phyloP scores from a whole-genome alignment of 2,797 vertebrate genomes.

The Sparidentex hasta region DNA sequence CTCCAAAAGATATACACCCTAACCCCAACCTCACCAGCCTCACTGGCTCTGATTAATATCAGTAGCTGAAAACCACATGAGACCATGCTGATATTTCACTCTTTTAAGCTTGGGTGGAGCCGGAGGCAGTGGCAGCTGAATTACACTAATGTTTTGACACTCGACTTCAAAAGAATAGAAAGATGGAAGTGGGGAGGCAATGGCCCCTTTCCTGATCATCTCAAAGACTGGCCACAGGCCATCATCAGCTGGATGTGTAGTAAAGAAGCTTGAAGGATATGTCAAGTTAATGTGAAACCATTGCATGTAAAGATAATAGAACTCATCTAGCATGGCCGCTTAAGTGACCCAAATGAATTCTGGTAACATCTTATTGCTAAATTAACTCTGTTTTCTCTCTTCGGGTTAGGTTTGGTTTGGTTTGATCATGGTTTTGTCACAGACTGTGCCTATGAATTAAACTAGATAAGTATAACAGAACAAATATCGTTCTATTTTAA shows the following conservation, averaged over 20 bases:
- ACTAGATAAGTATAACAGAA: background rate
- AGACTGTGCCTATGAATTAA: slow-evolving; percentile 15
- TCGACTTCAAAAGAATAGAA: slow-evolving; percentile 37
- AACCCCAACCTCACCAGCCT: slow-evolving; percentile 3
- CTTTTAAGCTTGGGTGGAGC: slow-evolving; percentile 41
- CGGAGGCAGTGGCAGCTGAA: slow-evolving; percentile 46
- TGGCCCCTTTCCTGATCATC: slow-evolving; percentile 38
- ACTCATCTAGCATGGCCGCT: slow-evolving; percentile 17
- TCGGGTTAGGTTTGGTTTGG: slow-evolving; percentile 13
- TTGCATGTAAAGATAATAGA: slow-evolving; percentile 44
- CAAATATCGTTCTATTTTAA: background rate
- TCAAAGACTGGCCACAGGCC: slow-evolving; percentile 47
- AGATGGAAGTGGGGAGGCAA: slow-evolving; percentile 30
- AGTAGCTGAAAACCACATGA: slow-evolving; percentile 32
- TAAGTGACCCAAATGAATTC: slow-evolving; percentile 42
- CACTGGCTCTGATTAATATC: slow-evolving; percentile 56
- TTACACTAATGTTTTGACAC: slow-evolving; percentile 65
- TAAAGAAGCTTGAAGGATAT: slow-evolving; percentile 41
- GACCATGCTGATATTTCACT: slow-evolving; percentile 48
- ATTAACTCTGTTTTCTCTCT: slow-evolving; percentile 32
- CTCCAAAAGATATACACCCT: slow-evolving; percentile 41
- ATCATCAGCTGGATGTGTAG: slow-evolving; percentile 18
- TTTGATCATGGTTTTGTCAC: slow-evolving; percentile 18
- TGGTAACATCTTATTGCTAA: slow-evolving; percentile 33
- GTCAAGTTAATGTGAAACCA: slow-evolving; percentile 52